Conservation (phyloP, 2,797 vertebrate species). For the Diplodus sargus region DNA sequence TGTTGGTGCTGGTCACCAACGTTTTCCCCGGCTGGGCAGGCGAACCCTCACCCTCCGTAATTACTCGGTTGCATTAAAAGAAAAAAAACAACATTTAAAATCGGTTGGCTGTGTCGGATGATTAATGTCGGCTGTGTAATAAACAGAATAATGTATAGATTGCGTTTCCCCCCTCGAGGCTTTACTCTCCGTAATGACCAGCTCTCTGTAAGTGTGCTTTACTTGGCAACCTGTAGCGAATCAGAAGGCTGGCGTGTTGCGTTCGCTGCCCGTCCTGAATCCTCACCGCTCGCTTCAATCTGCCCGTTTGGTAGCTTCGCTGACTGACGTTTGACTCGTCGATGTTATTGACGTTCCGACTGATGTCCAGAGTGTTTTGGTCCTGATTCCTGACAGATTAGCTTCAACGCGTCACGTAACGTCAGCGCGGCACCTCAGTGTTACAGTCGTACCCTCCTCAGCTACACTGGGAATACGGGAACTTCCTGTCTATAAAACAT, state of each 20-base stretch:
- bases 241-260: conserved; percentile 27
- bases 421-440: no score
- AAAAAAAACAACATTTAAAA: conserved; percentile 39
- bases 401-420: not conserved
- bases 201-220: conserved; percentile 56
- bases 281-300: conserved; percentile 54
- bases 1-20: not conserved
- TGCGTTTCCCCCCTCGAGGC: conserved; percentile 63
- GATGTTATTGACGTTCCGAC: conserved; percentile 51
- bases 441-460: no score
- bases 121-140: conserved; percentile 60
- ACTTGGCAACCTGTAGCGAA: conserved; percentile 73
- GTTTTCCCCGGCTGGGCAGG: conserved; percentile 21
- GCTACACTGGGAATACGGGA: conserved; percentile 56
- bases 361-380: conserved; percentile 39
- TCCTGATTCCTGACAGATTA: conserved; percentile 42
- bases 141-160: conserved; percentile 64
- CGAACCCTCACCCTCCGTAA: no score
- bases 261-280: conserved; percentile 39
- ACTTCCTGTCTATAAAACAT: conserved; percentile 69
- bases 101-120: conserved; percentile 39
- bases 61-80: conserved; percentile 45
- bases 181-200: conserved; percentile 76
- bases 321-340: conserved; percentile 22
- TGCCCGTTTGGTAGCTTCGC: conserved; percentile 41